Evolutionary conservation across 2,888 invertebrate species (phyloP).

Genomic region (Blastobasis lacticolella): DNA sequence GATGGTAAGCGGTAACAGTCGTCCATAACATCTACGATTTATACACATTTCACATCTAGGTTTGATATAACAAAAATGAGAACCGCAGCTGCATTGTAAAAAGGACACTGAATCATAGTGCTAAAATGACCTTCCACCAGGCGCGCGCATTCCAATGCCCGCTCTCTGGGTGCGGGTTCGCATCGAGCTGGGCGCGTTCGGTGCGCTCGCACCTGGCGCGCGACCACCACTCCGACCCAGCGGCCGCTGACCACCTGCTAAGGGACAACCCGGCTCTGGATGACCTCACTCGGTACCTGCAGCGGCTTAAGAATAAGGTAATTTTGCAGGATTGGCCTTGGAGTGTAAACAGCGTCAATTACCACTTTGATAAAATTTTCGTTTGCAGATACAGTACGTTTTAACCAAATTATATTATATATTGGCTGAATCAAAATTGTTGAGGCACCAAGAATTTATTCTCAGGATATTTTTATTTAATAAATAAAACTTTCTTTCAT

Average conservation of each 20-base stretch:
- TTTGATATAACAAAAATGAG: too few relatives aligned
- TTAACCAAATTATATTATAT: too few relatives aligned
- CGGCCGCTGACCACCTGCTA: slow-evolving; percentile 75
- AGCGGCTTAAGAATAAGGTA: slow-evolving; percentile 78
- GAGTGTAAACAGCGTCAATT: neutral
- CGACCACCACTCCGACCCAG: slow-evolving; percentile 81
- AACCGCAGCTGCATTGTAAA: too few relatives aligned
- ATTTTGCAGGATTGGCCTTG: slow-evolving; percentile 15
- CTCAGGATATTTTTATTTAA: too few relatives aligned
- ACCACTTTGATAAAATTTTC: neutral
- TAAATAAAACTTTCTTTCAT: too few relatives aligned
- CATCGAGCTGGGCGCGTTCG: slow-evolving; percentile 83
- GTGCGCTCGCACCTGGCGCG: slow-evolving; percentile 82
- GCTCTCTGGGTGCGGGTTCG: slow-evolving; percentile 82
- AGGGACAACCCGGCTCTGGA: slow-evolving; percentile 84
- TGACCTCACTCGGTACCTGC: slow-evolving; percentile 82
- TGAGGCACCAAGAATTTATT: too few relatives aligned
- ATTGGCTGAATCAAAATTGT: too few relatives aligned
- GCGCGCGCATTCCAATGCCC: slow-evolving; percentile 79
- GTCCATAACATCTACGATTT: too few relatives aligned
- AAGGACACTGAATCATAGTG: too few relatives aligned
- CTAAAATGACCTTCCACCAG: slow-evolving; percentile 53
- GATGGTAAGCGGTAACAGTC: too few relatives aligned
- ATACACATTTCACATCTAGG: too few relatives aligned
- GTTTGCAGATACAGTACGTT: too few relatives aligned